phyloP scores from a whole-genome alignment of 2,888 invertebrate genomes.

The Sinhomidia bicolor region DNA sequence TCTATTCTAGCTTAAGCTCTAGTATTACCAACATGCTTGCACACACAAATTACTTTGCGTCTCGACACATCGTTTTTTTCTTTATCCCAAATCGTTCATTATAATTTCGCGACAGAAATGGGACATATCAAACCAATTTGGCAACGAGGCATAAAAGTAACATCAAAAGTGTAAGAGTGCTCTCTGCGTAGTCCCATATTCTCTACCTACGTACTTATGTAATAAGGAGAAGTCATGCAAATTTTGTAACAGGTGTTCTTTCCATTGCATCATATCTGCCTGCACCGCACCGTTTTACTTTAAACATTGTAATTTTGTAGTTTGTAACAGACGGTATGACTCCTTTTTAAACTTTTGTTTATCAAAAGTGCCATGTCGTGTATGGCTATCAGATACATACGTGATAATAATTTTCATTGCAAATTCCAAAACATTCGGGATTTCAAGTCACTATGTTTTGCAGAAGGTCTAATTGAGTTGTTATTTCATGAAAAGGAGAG shows the following conservation, averaged over 20 bases:
- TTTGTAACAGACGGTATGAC: no score
- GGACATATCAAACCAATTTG: background rate
- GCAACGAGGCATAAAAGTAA: background rate
- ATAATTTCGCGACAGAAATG: background rate
- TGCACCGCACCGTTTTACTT: background rate
- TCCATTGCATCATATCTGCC: background rate
- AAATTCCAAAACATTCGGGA: no score
- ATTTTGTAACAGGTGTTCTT: constrained; percentile 24
- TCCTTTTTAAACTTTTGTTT: no score
- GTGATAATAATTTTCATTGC: no score
- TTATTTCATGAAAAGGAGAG: no score
- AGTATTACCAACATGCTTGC: background rate
- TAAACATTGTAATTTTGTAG: background rate
- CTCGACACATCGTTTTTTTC: background rate
- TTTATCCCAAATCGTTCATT: background rate
- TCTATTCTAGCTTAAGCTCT: no score
- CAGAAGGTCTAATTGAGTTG: background rate
- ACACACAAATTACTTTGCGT: background rate
- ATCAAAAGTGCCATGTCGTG: no score
- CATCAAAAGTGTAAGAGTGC: background rate
- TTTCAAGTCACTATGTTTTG: background rate
- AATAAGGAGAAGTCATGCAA: constrained; percentile 8
- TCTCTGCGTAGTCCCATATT: background rate
- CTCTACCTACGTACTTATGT: background rate
- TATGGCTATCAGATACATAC: background rate